Evolutionary conservation across 2,888 invertebrate species (phyloP), one percentile per base, ranked within the genome.

Genomic region (Lasioglossum malachurum): DNA sequence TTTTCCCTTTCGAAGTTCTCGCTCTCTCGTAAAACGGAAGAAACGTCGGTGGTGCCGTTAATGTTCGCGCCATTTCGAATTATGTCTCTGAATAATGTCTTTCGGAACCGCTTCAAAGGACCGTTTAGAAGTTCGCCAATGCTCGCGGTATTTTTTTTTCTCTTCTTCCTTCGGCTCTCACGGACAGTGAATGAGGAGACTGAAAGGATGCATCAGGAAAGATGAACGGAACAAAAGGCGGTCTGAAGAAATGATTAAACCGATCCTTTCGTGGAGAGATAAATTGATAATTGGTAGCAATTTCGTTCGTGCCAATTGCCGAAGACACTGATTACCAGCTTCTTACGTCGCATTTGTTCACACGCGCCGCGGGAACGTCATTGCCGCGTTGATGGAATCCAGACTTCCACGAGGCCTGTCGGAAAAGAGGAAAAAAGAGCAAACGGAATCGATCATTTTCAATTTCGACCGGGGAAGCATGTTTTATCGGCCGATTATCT

Each of bases 231-330:
- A 83, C 78, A 88, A 83, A 86, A 82, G 86, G 78, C 83, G 88
- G 83, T 60, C 83, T 81, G 79, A 82, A 83, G 83, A 82, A 89
- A 89, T 84, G 84, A 83, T 87, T 87, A 81, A 80, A 78, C 77
- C 74, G 86, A 82, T 87, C 83, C 88, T 87, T 89, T 89, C 85
- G 86, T 88, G 84, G 82, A 87, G 87, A 87, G 82, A 84, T 87
- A 81, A 90, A 92, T 90, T 91, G 92, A 92, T 88, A 89, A 92
- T 91, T 90, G 90, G 90, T 88, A 84, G 75, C 90, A 92, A 92
- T 91, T 91, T 76, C 80, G 87, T 92, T 91, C 87, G 75, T 87
- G 83, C 85, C 91, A 89, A 90, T 92, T 91, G 88, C 83, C 85
- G 82, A 87, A 83, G 53, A 86, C 88, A 88, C 87, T 86, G 90